These are phyloP conservation scores for Circaetus cinerascens DNA, from an alignment of 2,113 vertebrate genomes.

Conservation along the genomic window DNA sequence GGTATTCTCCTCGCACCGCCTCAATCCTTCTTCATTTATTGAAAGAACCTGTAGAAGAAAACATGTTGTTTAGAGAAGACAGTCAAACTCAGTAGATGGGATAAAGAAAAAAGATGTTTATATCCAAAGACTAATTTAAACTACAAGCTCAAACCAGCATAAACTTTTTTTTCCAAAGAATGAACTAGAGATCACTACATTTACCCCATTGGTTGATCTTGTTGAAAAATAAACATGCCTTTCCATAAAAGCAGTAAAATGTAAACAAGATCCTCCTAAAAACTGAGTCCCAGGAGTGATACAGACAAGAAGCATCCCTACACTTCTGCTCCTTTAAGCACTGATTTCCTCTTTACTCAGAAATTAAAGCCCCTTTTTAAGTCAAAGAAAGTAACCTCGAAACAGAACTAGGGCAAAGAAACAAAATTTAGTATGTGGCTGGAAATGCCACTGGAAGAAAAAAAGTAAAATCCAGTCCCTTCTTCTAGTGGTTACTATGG, in stretches of 20 bases:
- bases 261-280: background rate
- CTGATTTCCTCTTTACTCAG: background rate
- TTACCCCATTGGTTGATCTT: background rate
- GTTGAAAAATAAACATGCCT: background rate
- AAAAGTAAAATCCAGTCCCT: background rate
- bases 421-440: background rate
- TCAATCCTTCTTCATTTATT: slow-evolving; percentile 94
- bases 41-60: slow-evolving; percentile 83
- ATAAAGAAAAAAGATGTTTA: background rate
- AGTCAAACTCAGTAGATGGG: background rate
- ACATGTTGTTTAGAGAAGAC: background rate
- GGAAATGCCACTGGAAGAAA: background rate
- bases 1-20: slow-evolving; percentile 92
- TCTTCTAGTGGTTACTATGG: background rate
- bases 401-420: background rate
- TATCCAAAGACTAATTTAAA: background rate
- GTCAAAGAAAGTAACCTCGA: background rate
- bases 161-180: background rate
- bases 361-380: background rate
- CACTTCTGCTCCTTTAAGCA: background rate
- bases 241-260: background rate
- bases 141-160: background rate
- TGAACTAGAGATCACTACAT: background rate
- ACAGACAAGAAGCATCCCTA: background rate
- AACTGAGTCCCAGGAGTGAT: background rate